Percentiles rank a stretch among this genome's conserved stretches.
These are phyloP conservation scores for Copidosoma floridanum DNA, from an alignment of 1,140 invertebrate genomes.

Conservation along the genomic window DNA sequence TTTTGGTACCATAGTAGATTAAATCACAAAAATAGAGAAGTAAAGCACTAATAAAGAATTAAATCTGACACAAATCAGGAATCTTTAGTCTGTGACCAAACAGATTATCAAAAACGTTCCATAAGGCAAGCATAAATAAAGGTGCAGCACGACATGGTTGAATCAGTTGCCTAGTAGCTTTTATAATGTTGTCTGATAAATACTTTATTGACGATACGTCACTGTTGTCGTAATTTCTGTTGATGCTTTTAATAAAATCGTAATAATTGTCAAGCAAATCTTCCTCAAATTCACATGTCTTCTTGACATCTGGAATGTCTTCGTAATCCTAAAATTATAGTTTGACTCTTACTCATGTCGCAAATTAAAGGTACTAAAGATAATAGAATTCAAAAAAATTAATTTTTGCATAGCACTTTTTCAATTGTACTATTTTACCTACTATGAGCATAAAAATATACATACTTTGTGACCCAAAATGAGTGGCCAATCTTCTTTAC, in stretches of 20 bases:
- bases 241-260: too few species aligned
- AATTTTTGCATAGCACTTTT: neutral
- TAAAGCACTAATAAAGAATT: too few species aligned
- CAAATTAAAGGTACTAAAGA: too few species aligned
- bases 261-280: neutral
- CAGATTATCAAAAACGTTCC: neutral
- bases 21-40: too few species aligned
- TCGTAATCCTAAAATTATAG: too few species aligned
- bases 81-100: too few species aligned
- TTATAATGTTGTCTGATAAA: neutral
- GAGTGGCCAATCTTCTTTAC: constrained; percentile 10
- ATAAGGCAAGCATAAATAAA: neutral
- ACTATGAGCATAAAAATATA: neutral
- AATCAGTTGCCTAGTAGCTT: neutral
- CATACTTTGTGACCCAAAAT: neutral
- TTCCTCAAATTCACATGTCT: neutral
- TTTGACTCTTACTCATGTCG: too few species aligned
- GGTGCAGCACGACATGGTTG: neutral
- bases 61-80: too few species aligned
- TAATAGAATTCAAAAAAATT: neutral
- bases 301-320: neutral
- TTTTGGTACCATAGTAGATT: too few species aligned
- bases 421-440: neutral
- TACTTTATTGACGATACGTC: neutral
- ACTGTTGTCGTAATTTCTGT: too few species aligned